These are phyloP conservation scores for Xestia sexstrigata DNA, from an alignment of 2,888 invertebrate species.

Conservation along the genomic window DNA sequence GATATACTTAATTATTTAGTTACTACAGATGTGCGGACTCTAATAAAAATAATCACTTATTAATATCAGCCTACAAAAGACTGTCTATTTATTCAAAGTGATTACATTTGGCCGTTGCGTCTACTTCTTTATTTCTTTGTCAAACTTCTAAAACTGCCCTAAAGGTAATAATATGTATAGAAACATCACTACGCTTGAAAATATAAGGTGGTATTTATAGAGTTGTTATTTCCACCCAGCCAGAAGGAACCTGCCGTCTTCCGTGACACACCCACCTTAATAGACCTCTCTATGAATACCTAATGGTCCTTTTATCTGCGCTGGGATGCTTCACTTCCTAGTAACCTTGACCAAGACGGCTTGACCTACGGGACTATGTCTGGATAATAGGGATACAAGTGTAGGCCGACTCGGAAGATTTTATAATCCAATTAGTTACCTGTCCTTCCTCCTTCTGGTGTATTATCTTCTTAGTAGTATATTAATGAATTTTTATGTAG, in stretches of 20 bases:
- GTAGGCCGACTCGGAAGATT: neutral
- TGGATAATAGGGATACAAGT: neutral
- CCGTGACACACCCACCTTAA: conserved; percentile 32
- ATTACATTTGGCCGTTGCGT: neutral
- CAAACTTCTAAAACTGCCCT: neutral
- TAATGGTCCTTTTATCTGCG: conserved; percentile 35
- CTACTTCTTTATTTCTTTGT: neutral
- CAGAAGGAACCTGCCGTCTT: conserved; percentile 9
- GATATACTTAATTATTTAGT: neutral
- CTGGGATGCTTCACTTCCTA: conserved; percentile 30
- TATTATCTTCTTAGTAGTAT: too few relatives aligned
- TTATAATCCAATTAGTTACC: neutral
- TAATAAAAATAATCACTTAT: neutral
- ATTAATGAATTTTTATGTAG: too few relatives aligned
- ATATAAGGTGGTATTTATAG: neutral
- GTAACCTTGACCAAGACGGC: conserved; percentile 41
- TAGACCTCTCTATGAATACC: conserved; percentile 23
- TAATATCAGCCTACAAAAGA: neutral
- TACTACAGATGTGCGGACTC: neutral
- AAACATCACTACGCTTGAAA: neutral
- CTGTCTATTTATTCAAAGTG: neutral
- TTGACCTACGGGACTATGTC: conserved; percentile 36
- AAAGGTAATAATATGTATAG: too few relatives aligned
- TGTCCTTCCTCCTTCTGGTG: too few relatives aligned
- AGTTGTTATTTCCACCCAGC: neutral